These are phyloP conservation scores for Chionodraco myersi DNA, from an alignment of 2,113 vertebrate species.

Conservation along the genomic window DNA sequence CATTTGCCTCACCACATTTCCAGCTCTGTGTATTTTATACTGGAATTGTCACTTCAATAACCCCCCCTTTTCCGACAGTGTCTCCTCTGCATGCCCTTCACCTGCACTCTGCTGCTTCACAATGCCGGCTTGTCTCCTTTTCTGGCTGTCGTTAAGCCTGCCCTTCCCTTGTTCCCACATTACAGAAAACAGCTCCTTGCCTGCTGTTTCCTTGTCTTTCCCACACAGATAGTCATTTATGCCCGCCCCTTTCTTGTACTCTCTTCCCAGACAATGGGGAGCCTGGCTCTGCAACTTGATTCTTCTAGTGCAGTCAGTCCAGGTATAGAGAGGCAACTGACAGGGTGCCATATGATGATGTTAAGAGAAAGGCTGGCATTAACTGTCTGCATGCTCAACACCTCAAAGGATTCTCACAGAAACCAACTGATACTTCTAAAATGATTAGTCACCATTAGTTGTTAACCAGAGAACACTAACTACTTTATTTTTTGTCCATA, in stretches of 20 bases:
- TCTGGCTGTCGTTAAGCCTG: slow-evolving; percentile 10
- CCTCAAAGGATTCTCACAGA: slow-evolving; percentile 4
- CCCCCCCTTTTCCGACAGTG: slow-evolving; percentile 5
- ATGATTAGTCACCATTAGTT: no score
- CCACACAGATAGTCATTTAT: slow-evolving; percentile 13
- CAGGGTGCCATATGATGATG: slow-evolving; percentile 15
- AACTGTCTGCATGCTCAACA: slow-evolving; percentile 19
- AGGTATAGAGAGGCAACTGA: neutral
- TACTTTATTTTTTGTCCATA: neutral
- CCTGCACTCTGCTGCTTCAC: slow-evolving; percentile 29
- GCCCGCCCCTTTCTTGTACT: slow-evolving; percentile 13
- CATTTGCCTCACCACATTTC: neutral
- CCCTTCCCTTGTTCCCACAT: slow-evolving; percentile 26
- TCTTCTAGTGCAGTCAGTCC: slow-evolving; percentile 37
- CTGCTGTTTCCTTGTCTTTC: slow-evolving; percentile 6
- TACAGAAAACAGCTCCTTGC: slow-evolving; percentile 4
- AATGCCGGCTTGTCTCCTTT: slow-evolving; percentile 15
- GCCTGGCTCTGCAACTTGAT: slow-evolving; percentile 24
- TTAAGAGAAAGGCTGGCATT: slow-evolving; percentile 20
- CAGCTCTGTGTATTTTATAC: slow-evolving; percentile 5
- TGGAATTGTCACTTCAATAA: slow-evolving; percentile 26
- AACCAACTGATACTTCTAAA: neutral
- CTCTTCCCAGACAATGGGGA: slow-evolving; percentile 26
- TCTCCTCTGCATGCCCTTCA: slow-evolving; percentile 40
- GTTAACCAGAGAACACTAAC: neutral